Percentiles rank a stretch among this genome's conserved stretches.
These are phyloP conservation scores for Synaphobranchus kaupii DNA, from an alignment of 2,797 vertebrate species.

Conservation along the genomic window DNA sequence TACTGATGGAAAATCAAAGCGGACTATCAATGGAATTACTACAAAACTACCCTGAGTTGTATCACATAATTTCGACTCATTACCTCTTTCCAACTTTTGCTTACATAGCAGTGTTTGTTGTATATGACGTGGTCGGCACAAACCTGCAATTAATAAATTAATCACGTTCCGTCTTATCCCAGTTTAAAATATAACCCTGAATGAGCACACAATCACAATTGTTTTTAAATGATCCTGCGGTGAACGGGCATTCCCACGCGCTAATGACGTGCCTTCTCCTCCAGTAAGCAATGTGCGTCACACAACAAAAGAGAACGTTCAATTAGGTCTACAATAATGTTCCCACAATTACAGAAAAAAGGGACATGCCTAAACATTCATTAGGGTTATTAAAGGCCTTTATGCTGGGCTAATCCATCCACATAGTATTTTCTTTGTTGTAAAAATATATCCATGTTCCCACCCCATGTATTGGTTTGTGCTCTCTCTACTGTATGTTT, in stretches of 20 bases:
- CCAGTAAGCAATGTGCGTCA: not conserved
- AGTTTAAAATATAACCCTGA: not conserved
- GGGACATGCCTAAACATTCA: slow-evolving; percentile 5
- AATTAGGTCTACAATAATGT: slow-evolving; percentile 9
- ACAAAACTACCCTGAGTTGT: not conserved
- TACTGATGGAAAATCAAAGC: not conserved
- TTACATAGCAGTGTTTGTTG: not conserved
- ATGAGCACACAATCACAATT: not conserved
- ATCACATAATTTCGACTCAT: not conserved
- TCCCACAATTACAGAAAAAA: slow-evolving; percentile 15
- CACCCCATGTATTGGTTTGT: not conserved
- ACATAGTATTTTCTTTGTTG: not conserved
- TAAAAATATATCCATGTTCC: not conserved
- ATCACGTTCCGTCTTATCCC: not conserved
- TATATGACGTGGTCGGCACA: not conserved
- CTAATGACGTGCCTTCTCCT: not conserved
- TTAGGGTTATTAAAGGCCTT: slow-evolving; percentile 11
- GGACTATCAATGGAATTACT: not conserved
- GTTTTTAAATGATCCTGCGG: not conserved
- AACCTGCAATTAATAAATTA: not conserved
- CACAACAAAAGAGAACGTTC: slow-evolving; percentile 10
- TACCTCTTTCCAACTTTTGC: not conserved
- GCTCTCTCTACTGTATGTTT: not conserved
- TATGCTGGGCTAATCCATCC: slow-evolving; percentile 4
- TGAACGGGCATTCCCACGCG: not conserved